phyloP scores from a whole-genome alignment of 2,113 vertebrate genomes.

The Pongo pygmaeus region DNA sequence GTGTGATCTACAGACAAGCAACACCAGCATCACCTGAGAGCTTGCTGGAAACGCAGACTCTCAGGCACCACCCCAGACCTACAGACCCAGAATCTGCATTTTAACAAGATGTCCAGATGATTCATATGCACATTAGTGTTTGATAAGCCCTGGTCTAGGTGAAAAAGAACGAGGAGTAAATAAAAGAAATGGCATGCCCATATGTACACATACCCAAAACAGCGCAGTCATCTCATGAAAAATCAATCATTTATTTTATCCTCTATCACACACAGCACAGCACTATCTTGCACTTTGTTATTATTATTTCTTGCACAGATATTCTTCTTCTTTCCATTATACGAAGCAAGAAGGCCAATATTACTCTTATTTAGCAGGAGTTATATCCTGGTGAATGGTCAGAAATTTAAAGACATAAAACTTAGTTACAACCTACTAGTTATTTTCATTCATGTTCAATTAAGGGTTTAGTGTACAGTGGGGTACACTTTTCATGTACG shows the following conservation, averaged over 20 bases:
- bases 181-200: not conserved
- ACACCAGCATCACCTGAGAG: not conserved
- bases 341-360: not conserved
- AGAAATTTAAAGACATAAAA: not conserved
- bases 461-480: not conserved
- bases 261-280: not conserved
- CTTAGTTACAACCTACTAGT: not conserved
- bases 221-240: accelerated
- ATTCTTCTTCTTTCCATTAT: not conserved
- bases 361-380: not conserved
- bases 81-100: not conserved
- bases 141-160: not conserved
- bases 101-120: not conserved
- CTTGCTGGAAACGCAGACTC: not conserved
- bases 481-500: not conserved
- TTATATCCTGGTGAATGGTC: not conserved
- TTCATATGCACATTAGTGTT: not conserved
- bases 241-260: not conserved
- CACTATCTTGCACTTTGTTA: not conserved
- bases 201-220: not conserved
- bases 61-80: not conserved
- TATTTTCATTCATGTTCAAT: not conserved
- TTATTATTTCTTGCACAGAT: not conserved
- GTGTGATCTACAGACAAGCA: not conserved
- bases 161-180: not conserved